Base-by-base conservation (phyloP, 2,888 invertebrate species). In the Stenurella melanura region DNA sequence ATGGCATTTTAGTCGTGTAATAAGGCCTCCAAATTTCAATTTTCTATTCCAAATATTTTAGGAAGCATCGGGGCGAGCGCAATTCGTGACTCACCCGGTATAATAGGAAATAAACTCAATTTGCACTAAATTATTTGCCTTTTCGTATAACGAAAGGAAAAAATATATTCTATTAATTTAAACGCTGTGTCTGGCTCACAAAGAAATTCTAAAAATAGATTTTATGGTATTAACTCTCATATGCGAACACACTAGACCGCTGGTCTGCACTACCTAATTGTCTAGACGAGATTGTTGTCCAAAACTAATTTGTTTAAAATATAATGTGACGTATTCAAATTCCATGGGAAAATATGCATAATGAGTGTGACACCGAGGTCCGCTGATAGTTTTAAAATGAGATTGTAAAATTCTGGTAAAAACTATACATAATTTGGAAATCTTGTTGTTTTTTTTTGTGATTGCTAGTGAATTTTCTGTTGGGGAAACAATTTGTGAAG, bases 141-240 rank as follows among this genome's bases (percentile, higher is more conserved):
- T 50, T 50, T 50, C 15, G n/a, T 50, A 50, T n/a, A 50, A n/a
- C 12, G 7, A 7, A 50, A 50, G n/a, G 50, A 50, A 50, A 72
- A n/a, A 26, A 70, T 38, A 12, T 42, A 18, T 21, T 72, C 54
- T 63, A 71, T 72, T 50, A 50, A 63, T 63, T 34, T 61, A 30
- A 63, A 67, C 63, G 61, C 63, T 72, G 72, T 58, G 54, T 38
- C 50, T 18, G 54, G 26, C 26, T 12, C 63, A 54, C 72, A 63
- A 72, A 63, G 72, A 30, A 63, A 21, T 12, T 72, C 74, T 74
- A 74, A 68, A 74, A 68, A 68, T 74, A 74, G 74, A 61, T 68
- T 74, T 74, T 68, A 74, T 69, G 74, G 68, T 61, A 68, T 69
- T 50, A 74, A 68, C 63, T 72, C 72, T 72, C 72, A 26, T 63